Percentiles rank a stretch among this genome's conserved stretches.
These are phyloP conservation scores for Delichon dasypus DNA, from an alignment of 2,797 vertebrate species.

Conservation along the genomic window DNA sequence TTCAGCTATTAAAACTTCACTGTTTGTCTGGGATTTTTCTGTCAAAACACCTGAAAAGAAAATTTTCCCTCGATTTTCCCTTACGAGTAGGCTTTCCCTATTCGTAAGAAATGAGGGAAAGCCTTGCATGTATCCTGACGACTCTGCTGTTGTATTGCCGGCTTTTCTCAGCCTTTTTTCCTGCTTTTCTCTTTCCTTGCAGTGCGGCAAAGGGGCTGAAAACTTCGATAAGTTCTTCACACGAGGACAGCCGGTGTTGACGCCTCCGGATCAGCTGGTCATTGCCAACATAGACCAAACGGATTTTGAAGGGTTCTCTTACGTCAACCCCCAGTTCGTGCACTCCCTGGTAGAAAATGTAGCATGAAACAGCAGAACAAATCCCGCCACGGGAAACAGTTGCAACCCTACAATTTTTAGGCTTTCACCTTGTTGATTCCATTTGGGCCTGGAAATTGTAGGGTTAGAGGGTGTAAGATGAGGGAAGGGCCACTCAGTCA, in stretches of 20 bases:
- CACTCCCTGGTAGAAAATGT: constrained; percentile 85
- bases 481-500: constrained; percentile 25
- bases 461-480: constrained; percentile 44
- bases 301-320: constrained; percentile 97
- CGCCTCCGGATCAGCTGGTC: constrained; percentile 95
- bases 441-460: constrained; percentile 69
- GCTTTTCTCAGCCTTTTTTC: neutral
- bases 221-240: constrained; percentile 99
- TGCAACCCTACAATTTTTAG: constrained; percentile 71
- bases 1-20: neutral
- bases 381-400: constrained; percentile 1
- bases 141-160: neutral
- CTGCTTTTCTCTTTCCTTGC: constrained; percentile 39
- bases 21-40: neutral
- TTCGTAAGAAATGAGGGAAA: neutral
- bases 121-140: neutral
- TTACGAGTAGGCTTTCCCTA: neutral
- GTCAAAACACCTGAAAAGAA: neutral
- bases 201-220: constrained; percentile 96
- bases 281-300: constrained; percentile 98
- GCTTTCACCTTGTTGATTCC: constrained; percentile 61
- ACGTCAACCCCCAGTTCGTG: constrained; percentile 90
- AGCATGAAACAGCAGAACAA: constrained; percentile 80
- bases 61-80: neutral
- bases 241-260: constrained; percentile 92